Evolutionary conservation across 2,888 invertebrate species (phyloP).

Genomic region (Agonopterix heracliana): DNA sequence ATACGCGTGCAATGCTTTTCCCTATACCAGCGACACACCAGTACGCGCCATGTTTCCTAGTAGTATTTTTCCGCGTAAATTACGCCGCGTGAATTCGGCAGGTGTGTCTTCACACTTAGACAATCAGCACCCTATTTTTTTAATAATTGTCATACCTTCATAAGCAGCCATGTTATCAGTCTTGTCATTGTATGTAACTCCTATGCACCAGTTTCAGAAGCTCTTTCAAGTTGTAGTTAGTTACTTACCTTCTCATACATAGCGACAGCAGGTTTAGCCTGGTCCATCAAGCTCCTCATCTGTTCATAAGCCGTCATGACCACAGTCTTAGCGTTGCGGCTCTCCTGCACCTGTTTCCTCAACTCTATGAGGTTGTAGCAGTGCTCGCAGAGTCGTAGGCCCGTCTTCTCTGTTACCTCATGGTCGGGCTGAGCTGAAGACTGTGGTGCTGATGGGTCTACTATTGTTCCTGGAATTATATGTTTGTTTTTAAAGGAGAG

Average conservation of each 20-base stretch:
- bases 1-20: too few species aligned
- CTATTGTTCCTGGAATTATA: conserved; percentile 56
- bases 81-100: too few species aligned
- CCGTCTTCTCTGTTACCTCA: conserved; percentile 71
- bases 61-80: too few species aligned
- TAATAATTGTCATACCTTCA: too few species aligned
- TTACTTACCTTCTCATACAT: conserved; percentile 79
- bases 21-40: too few species aligned
- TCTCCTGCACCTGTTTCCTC: conserved; percentile 86
- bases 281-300: conserved; percentile 84
- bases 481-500: neutral
- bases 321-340: conserved; percentile 85
- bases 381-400: conserved; percentile 83
- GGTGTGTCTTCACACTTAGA: too few species aligned
- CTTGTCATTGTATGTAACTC: too few species aligned
- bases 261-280: conserved; percentile 81
- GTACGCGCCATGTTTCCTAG: too few species aligned
- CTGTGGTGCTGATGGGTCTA: conserved; percentile 61
- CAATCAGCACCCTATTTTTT: too few species aligned
- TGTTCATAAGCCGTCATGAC: conserved; percentile 89
- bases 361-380: conserved; percentile 89
- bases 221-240: too few species aligned
- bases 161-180: too few species aligned
- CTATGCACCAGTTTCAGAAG: too few species aligned
- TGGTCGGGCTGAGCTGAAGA: conserved; percentile 34